Conservation (phyloP, 2,797 vertebrate species). For the Menidia menidia region DNA sequence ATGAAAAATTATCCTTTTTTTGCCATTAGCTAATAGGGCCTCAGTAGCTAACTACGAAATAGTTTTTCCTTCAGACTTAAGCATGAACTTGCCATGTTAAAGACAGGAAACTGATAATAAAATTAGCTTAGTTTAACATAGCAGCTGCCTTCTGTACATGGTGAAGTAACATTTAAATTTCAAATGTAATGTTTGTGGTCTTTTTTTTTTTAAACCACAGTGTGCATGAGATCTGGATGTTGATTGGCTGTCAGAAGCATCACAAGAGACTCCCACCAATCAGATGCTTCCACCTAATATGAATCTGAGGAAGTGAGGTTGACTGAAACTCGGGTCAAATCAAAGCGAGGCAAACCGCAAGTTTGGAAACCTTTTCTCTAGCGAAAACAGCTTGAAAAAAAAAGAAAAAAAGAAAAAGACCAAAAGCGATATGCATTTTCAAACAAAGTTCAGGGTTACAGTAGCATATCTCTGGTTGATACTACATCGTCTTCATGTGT, state of each 20-base stretch:
- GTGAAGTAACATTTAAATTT: background rate
- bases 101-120: background rate
- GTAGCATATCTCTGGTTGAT: slow-evolving; percentile 22
- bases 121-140: background rate
- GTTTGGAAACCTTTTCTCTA: background rate
- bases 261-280: slow-evolving; percentile 24
- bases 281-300: background rate
- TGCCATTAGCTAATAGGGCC: background rate
- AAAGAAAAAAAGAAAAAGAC: background rate
- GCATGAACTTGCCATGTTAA: background rate
- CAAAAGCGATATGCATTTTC: background rate
- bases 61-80: too few species aligned
- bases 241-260: slow-evolving; percentile 32
- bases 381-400: background rate
- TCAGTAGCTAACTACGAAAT: background rate
- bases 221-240: background rate
- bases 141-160: background rate
- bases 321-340: background rate
- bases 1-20: background rate
- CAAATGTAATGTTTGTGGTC: too few species aligned
- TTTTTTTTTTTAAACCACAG: background rate
- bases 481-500: slow-evolving; percentile 8
- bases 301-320: slow-evolving; percentile 5
- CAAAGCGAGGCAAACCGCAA: background rate
- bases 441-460: slow-evolving; percentile 17